These are phyloP conservation scores for Boulengeromyrus knoepffleri DNA, from an alignment of 2,113 vertebrate genomes.

Conservation along the genomic window DNA sequence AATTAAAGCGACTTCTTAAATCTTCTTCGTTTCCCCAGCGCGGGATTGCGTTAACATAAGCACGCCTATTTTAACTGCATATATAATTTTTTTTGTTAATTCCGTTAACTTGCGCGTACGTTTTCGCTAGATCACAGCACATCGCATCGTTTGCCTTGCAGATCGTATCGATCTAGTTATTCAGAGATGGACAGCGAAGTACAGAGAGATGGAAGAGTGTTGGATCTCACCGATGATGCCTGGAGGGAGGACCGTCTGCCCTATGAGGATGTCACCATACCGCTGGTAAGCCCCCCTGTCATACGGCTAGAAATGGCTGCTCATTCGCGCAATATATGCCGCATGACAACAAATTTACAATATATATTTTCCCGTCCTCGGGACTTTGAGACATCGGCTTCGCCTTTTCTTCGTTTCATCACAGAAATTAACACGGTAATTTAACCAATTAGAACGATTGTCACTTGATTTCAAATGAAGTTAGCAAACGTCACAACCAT, in stretches of 20 bases:
- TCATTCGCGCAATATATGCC: not conserved
- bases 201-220: slow-evolving; percentile 86
- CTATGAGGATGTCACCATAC: slow-evolving; percentile 92
- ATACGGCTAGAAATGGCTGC: not conserved
- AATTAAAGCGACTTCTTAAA: not conserved
- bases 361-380: not conserved
- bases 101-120: not conserved
- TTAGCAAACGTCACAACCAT: not conserved
- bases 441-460: not conserved
- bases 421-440: not conserved
- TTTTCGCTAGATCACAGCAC: not conserved
- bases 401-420: not conserved
- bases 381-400: not conserved
- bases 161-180: not conserved
- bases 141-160: not conserved
- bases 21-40: not conserved
- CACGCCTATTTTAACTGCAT: not conserved
- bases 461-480: not conserved
- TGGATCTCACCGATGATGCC: slow-evolving; percentile 92
- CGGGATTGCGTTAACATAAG: not conserved
- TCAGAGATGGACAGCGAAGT: slow-evolving; percentile 88
- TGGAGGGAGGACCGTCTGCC: slow-evolving; percentile 94
- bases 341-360: not conserved
- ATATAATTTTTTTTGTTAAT: not conserved
- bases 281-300: slow-evolving; percentile 63